Evolutionary conservation across 1,140 invertebrate genomes (phyloP), one percentile per base, ranked within the genome.

Genomic region (Pseudomyrmex concolor): DNA sequence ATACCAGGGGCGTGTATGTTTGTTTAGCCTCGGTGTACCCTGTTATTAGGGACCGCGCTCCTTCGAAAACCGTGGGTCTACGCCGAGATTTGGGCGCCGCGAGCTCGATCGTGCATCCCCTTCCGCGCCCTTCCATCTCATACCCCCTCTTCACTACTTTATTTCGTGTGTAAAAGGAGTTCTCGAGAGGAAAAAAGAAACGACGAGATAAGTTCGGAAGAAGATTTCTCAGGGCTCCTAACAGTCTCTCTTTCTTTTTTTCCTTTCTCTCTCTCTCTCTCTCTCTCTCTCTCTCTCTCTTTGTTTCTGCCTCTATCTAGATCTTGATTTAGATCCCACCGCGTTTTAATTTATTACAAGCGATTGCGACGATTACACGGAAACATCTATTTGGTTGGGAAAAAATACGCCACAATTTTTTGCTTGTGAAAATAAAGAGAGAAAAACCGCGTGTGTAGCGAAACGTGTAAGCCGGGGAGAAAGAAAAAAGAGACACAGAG

Each of bases 1-100:
- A 92, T 93, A 91, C 92, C 91, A 93, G 92, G 93, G 92, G 93
- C 92, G 93, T 93, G 93, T 93, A 94, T 94, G 93, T 94, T 94
- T 94, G 93, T 93, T 94, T 93, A 94, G 91, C 90, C 85, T 87
- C 84, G 86, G 85, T 90, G 89, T 91, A 93, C 92, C 93, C 92
- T 94, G 93, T 94, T 93, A 94, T 94, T 94, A 94, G 90, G 90
- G 84, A 51, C 86, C 74, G 83, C 81, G 83, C 89, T 87, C 81
- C 82, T 34, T 87, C 89, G 80, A 87, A 87, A 90, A 86, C 55
- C 90, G 88, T 90, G 73, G 87, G 91, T 89, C 91, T 89, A 90
- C 90, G 91, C 87, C 74, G 89, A 89, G 86, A 90, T 84, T 82
- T 71, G 72, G 59, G 62, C 71, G 80, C 62, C 57, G 80, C 78